Percentiles rank a stretch among this genome's conserved stretches.
phyloP scores from a whole-genome alignment of 2,888 invertebrate genomes.

The Myathropa florea region DNA sequence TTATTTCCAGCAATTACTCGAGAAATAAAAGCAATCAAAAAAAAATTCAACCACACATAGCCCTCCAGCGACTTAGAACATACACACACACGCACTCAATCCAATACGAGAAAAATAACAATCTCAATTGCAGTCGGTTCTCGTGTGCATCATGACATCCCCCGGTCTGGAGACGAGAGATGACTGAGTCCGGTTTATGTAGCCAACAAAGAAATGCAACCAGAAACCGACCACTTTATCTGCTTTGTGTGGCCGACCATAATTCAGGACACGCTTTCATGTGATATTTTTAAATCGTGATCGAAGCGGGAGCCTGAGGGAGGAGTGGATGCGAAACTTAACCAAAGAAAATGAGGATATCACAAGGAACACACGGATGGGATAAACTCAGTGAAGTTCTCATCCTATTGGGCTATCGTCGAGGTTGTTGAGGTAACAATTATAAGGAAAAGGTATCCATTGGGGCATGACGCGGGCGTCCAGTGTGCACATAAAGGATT shows the following conservation, averaged over 20 bases:
- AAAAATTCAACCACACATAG: constrained; percentile 33
- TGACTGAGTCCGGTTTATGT: constrained; percentile 36
- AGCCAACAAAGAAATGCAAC: constrained; percentile 53
- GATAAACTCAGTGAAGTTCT: constrained; percentile 6
- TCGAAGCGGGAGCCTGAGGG: constrained; percentile 22
- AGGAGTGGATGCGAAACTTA: constrained; percentile 4
- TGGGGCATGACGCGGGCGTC: constrained; percentile 17
- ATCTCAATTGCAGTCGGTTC: constrained; percentile 38
- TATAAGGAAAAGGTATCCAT: constrained; percentile 46
- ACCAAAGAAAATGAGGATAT: constrained; percentile 49
- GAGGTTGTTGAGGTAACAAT: constrained; percentile 64
- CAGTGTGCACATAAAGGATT: constrained; percentile 47
- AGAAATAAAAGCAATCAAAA: constrained; percentile 62
- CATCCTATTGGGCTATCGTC: too few species aligned
- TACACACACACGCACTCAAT: background rate
- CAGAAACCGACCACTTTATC: constrained; percentile 58
- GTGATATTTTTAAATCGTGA: constrained; percentile 63
- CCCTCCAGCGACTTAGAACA: background rate
- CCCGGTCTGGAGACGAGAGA: background rate
- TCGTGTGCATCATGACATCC: constrained; percentile 33
- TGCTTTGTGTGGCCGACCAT: constrained; percentile 63
- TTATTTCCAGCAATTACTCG: constrained; percentile 59
- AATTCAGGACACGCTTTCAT: constrained; percentile 68
- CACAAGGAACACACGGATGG: background rate
- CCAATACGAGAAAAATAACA: constrained; percentile 48